Evolutionary conservation across 1,140 invertebrate species (phyloP).

Genomic region (Meloidogyne chitwoodi): DNA sequence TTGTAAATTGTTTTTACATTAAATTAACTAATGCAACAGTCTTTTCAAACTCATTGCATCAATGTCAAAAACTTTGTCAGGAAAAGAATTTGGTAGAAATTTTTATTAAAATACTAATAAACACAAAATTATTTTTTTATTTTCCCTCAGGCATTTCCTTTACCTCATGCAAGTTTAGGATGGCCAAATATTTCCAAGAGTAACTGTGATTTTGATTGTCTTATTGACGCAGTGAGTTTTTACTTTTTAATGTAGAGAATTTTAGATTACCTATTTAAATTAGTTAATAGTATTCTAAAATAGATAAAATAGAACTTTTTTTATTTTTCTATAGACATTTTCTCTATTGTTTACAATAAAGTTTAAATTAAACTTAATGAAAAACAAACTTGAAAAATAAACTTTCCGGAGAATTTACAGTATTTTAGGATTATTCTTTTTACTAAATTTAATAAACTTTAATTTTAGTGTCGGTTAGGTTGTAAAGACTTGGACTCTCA

Average conservation of each 20-base stretch:
- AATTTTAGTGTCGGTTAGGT: slow-evolving; percentile 35
- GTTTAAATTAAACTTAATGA: too few species aligned
- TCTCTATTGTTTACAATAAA: too few species aligned
- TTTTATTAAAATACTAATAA: background rate
- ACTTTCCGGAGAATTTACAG: background rate
- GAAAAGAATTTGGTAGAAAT: slow-evolving; percentile 41
- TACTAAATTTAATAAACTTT: background rate
- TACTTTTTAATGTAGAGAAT: too few species aligned
- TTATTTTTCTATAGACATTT: too few species aligned
- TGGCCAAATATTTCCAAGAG: slow-evolving; percentile 31
- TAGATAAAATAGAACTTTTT: too few species aligned
- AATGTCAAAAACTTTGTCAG: slow-evolving; percentile 38
- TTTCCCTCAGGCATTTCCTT: slow-evolving; percentile 28
- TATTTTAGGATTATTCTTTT: background rate
- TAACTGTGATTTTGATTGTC: slow-evolving; percentile 43
- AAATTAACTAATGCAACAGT: slow-evolving; percentile 1
- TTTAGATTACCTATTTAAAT: too few species aligned
- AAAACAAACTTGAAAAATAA: background rate
- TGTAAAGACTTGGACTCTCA: slow-evolving; percentile 39
- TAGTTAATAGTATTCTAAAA: too few species aligned
- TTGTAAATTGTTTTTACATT: background rate
- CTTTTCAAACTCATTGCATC: slow-evolving; percentile 31
- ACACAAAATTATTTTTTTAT: too few species aligned
- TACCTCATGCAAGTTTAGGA: slow-evolving; percentile 9
- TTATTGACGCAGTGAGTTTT: slow-evolving; percentile 37